Evolutionary conservation across 2,113 vertebrate species (phyloP), one percentile per base, ranked within the genome.

Genomic region (Corythoichthys haematopterus): DNA sequence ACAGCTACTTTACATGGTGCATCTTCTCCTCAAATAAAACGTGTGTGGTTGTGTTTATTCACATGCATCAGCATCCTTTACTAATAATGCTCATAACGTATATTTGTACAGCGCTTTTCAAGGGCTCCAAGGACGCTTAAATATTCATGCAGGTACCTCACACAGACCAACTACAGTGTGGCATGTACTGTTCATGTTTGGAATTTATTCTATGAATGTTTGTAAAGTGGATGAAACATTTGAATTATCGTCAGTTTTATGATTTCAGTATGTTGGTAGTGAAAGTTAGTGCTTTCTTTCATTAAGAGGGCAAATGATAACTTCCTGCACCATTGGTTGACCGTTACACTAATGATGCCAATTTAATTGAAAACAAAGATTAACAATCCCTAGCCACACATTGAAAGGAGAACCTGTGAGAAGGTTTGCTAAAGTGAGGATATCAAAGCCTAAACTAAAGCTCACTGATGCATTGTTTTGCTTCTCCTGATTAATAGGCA

Each of bases 311-410:
- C 65, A 70, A 85, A 71, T 68, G 70, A 77, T 68, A 48, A 53
- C 52, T 14, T 48, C 65, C 68, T 77, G 79, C 83, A 69, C 70
- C 46, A 61, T 78, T 72, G 86, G 79, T 83, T 40, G 76, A 79
- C 80, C 50, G 71, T 81, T 87, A 83, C 76, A 62, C 87, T 91
- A 90, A 92, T 89, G 89, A 91, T 76, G 84, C 85, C 89, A 87
- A 86, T 90, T 92, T 28, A 91, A 90, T 87, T 83, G 77, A 84
- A 89, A 90, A 87, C 66, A 68, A 76, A 86, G 85, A 91, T 88
- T 86, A 87, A 84, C 83, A 88, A 87, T 88, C 79, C 63, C 28
- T 38, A 64, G 67, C 60, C 58, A 52, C 56, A 33, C 58, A 53
- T 57, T 67, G 65, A 46, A 55, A 57, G 55, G 20, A 38, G 48